Conservation (phyloP, 2,113 vertebrate species). For the Salvelinus sp. region DNA sequence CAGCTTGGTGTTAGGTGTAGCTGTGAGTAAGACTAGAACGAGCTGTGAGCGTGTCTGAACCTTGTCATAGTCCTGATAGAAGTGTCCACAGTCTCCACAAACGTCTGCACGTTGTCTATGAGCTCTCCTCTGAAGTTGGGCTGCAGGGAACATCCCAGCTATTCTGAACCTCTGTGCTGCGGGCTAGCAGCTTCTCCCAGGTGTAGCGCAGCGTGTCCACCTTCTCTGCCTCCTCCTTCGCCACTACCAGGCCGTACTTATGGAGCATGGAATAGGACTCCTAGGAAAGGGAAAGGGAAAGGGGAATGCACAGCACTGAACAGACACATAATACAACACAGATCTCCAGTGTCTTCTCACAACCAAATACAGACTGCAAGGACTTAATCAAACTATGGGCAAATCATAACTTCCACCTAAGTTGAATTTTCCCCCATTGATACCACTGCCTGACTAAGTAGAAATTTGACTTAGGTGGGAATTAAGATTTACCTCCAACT, state of each 20-base stretch:
- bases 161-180: constrained; percentile 85
- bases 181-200: constrained; percentile 87
- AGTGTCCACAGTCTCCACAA: constrained; percentile 84
- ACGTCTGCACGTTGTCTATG: constrained; percentile 76
- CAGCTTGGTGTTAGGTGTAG: background rate
- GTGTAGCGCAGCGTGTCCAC: constrained; percentile 87
- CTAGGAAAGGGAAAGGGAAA: constrained; percentile 60
- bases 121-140: constrained; percentile 86
- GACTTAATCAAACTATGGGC: too few relatives aligned
- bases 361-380: too few relatives aligned
- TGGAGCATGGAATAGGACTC: constrained; percentile 91
- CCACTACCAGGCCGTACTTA: constrained; percentile 82
- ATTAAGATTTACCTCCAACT: background rate
- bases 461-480: too few relatives aligned
- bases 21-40: background rate
- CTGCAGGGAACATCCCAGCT: constrained; percentile 82
- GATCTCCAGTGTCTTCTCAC: background rate
- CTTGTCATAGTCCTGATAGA: constrained; percentile 87
- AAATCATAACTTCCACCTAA: too few relatives aligned
- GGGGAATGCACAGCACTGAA: background rate
- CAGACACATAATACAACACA: background rate
- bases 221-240: constrained; percentile 91
- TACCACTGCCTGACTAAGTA: too few relatives aligned
- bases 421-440: too few relatives aligned
- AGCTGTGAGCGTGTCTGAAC: constrained; percentile 52